These are phyloP conservation scores for Sebastes oblongus DNA, from an alignment of 2,797 vertebrate genomes.

Conservation along the genomic window DNA sequence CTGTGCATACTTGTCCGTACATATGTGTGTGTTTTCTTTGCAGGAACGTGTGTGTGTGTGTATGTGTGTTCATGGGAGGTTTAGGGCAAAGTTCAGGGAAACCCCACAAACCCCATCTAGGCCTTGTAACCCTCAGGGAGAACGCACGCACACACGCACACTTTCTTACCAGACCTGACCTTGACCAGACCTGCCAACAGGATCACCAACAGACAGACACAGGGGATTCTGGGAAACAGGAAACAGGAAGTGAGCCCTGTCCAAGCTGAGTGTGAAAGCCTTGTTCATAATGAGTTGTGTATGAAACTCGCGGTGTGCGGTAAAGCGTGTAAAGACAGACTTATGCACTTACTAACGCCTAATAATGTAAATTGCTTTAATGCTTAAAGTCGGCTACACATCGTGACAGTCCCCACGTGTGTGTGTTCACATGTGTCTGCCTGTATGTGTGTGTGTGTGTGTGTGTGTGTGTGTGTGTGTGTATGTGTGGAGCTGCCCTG, in stretches of 20 bases:
- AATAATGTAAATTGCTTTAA: slow-evolving; percentile 60
- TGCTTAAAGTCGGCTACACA: slow-evolving; percentile 24
- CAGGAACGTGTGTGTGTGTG: slow-evolving; percentile 17
- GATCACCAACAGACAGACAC: slow-evolving; percentile 70
- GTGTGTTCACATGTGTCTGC: not conserved
- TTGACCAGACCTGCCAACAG: slow-evolving; percentile 75
- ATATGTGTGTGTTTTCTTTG: slow-evolving; percentile 18
- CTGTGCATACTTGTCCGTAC: slow-evolving; percentile 42
- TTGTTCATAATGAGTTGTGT: slow-evolving; percentile 48
- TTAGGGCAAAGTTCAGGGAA: slow-evolving; percentile 75
- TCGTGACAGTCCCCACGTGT: slow-evolving; percentile 2
- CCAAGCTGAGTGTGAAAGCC: slow-evolving; percentile 45
- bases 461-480: not conserved
- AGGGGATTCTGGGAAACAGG: slow-evolving; percentile 75
- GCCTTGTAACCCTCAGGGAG: slow-evolving; percentile 65
- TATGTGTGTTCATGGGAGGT: slow-evolving; percentile 54
- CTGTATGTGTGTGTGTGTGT: slow-evolving; percentile 6
- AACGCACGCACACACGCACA: slow-evolving; percentile 22
- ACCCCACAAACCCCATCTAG: slow-evolving; percentile 56
- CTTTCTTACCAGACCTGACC: slow-evolving; percentile 66
- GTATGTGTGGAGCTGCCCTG: slow-evolving; percentile 18
- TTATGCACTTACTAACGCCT: not conserved
- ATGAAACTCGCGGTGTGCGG: slow-evolving; percentile 49
- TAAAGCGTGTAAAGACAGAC: slow-evolving; percentile 24
- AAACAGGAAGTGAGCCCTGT: slow-evolving; percentile 73